Conservation (phyloP, 2,797 vertebrate species). For the Catamblyrhynchus diadema region DNA sequence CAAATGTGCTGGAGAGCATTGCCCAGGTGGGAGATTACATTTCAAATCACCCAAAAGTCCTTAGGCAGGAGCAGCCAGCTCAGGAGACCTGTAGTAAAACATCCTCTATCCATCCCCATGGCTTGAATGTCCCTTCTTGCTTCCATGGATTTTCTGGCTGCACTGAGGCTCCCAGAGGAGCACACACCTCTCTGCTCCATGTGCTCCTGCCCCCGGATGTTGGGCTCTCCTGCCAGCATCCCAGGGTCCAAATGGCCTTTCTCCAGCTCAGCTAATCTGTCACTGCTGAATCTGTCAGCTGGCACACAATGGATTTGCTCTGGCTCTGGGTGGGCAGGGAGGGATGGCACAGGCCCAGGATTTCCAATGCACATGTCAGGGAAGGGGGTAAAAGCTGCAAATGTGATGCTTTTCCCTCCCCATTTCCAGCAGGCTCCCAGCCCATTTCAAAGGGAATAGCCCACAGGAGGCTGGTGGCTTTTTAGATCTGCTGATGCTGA, state of each 20-base stretch:
- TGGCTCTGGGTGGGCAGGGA: not conserved
- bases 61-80: not conserved
- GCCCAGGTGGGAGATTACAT: not conserved
- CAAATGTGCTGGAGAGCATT: not conserved
- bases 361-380: not conserved
- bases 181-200: not conserved
- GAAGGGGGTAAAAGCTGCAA: not conserved
- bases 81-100: not conserved
- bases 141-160: not conserved
- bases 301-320: not conserved
- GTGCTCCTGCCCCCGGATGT: not conserved
- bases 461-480: not conserved
- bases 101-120: not conserved
- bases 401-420: not conserved
- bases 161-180: not conserved
- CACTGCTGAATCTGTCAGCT: constrained; percentile 34
- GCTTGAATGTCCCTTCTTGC: not conserved
- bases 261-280: constrained; percentile 40
- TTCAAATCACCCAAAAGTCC: not conserved
- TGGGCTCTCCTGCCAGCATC: not conserved
- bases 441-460: not conserved
- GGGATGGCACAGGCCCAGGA: not conserved
- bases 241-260: constrained; percentile 14
- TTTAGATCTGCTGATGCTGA: not conserved
- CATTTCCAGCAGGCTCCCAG: not conserved